These are phyloP conservation scores for Pogonocichla stellata DNA, from an alignment of 2,113 vertebrate species.

Conservation along the genomic window DNA sequence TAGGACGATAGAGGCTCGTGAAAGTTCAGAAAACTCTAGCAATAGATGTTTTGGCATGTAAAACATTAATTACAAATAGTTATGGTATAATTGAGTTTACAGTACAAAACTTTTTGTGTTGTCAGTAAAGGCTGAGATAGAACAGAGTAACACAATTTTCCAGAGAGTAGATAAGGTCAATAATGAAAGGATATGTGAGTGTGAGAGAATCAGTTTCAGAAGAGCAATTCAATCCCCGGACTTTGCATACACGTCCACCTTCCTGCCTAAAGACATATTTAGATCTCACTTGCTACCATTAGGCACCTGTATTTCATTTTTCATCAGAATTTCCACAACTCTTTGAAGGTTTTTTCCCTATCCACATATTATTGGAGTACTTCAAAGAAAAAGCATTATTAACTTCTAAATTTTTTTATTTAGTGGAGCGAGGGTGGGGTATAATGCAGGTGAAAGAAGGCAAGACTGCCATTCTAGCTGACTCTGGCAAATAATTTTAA, in stretches of 20 bases:
- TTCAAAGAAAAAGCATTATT: background rate
- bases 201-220: background rate
- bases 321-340: background rate
- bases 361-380: background rate
- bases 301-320: background rate
- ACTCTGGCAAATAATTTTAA: background rate
- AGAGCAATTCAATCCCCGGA: background rate
- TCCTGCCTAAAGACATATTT: background rate
- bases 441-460: background rate
- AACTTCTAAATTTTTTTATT: background rate
- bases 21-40: background rate
- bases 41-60: background rate
- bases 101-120: background rate
- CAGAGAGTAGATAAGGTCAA: background rate
- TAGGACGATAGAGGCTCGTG: background rate
- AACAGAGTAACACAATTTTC: background rate
- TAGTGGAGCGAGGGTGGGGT: rapidly evolving
- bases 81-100: background rate
- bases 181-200: background rate
- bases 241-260: background rate
- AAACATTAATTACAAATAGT: background rate
- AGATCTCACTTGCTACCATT: background rate
- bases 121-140: background rate
- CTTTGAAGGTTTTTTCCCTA: background rate
- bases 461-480: background rate